Conservation (phyloP, 2,797 vertebrate species). For the Hephaestus fuliginosus region DNA sequence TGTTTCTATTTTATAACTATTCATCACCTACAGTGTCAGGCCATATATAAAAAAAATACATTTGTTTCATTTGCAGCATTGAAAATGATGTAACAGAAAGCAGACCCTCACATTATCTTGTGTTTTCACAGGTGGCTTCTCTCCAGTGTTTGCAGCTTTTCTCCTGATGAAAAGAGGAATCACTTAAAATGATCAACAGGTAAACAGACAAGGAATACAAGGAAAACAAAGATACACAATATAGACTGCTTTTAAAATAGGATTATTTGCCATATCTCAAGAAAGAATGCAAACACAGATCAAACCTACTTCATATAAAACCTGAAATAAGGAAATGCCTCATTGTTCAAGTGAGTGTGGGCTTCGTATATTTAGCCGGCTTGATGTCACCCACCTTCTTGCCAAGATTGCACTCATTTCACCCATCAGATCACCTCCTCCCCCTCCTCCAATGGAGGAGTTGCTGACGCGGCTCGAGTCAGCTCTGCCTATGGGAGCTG, state of each 20-base stretch:
- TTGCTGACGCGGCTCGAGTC: slow-evolving; percentile 84
- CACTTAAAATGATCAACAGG: neutral
- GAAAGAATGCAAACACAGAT: neutral
- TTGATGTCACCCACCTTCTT: slow-evolving; percentile 84
- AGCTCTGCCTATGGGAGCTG: slow-evolving; percentile 72
- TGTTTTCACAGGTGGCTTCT: slow-evolving; percentile 78
- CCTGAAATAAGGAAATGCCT: neutral
- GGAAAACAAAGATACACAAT: neutral
- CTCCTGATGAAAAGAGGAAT: slow-evolving; percentile 74
- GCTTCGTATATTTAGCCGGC: neutral
- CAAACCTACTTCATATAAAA: neutral
- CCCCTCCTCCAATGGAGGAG: slow-evolving; percentile 84
- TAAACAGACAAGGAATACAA: neutral
- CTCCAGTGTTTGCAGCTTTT: slow-evolving; percentile 86
- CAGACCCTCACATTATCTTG: slow-evolving; percentile 82
- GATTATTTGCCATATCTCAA: neutral
- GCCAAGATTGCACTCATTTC: slow-evolving; percentile 96
- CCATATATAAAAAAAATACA: neutral
- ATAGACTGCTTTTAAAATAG: neutral
- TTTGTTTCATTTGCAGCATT: neutral
- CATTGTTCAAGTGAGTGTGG: neutral
- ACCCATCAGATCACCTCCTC: slow-evolving; percentile 88
- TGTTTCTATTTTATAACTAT: slow-evolving; percentile 8
- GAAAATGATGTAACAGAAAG: slow-evolving; percentile 2
- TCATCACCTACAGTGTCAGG: neutral